These are phyloP conservation scores for Mionectes olivaceus DNA, from an alignment of 2,797 vertebrate species.

Conservation along the genomic window DNA sequence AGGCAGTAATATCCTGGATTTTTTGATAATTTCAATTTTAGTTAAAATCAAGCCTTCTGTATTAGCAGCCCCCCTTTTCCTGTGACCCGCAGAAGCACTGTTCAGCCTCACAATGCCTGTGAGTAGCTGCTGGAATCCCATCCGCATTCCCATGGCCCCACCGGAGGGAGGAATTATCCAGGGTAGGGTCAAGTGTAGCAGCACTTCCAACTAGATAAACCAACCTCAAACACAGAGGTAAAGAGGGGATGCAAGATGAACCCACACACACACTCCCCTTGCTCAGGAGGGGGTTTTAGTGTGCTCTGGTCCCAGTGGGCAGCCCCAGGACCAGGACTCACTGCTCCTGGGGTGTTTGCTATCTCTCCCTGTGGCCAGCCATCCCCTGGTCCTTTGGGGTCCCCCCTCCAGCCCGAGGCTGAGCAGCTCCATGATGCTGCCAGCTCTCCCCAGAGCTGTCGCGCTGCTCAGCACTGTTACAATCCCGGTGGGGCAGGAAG, in stretches of 20 bases:
- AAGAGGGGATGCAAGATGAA: not conserved
- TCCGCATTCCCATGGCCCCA: accelerated
- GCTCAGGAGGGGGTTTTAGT: accelerated
- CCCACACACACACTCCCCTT: no score
- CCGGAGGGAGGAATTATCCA: not conserved
- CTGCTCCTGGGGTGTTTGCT: not conserved
- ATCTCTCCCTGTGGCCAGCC: not conserved
- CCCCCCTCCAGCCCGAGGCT: accelerated
- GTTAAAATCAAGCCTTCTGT: not conserved
- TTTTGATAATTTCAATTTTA: not conserved
- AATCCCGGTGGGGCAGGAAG: not conserved
- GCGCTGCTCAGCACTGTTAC: not conserved
- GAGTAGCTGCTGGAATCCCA: not conserved
- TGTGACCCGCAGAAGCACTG: accelerated
- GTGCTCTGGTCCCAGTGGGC: accelerated
- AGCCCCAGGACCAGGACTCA: accelerated
- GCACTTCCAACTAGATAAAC: not conserved
- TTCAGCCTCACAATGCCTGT: not conserved
- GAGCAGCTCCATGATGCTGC: not conserved
- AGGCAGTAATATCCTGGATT: not conserved
- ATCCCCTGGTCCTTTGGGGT: accelerated
- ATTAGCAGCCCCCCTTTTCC: not conserved
- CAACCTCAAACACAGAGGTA: not conserved
- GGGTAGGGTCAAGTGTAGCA: accelerated
- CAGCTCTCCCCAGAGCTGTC: not conserved